These are phyloP conservation scores for Steinernema scapterisci DNA, from an alignment of 2,888 invertebrate species.

Conservation along the genomic window DNA sequence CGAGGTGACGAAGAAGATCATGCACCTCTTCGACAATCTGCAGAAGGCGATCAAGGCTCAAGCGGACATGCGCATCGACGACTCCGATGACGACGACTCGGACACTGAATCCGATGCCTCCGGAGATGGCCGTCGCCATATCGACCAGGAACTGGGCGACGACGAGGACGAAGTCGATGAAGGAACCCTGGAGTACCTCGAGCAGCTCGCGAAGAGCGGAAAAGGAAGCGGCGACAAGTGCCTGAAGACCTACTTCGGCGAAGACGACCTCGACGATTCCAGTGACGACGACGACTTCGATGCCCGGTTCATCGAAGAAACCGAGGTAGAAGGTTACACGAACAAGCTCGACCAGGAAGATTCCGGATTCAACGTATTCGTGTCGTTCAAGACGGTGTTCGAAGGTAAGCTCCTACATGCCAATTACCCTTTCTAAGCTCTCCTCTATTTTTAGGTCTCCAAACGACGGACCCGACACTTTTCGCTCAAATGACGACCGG, in stretches of 20 bases:
- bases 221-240: background rate
- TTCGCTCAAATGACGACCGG: constrained; percentile 18
- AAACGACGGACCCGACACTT: background rate
- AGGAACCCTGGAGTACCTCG: constrained; percentile 45
- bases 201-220: constrained; percentile 34
- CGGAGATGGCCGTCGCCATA: constrained; percentile 38
- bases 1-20: constrained; percentile 15
- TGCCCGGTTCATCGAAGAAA: constrained; percentile 45
- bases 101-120: constrained; percentile 43
- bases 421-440: background rate
- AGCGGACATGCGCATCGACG: constrained; percentile 42
- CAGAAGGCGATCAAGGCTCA: constrained; percentile 46
- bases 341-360: constrained; percentile 45
- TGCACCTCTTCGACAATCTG: constrained; percentile 45
- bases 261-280: constrained; percentile 34
- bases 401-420: constrained; percentile 37
- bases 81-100: constrained; percentile 39
- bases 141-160: constrained; percentile 47
- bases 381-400: constrained; percentile 42
- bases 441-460: background rate
- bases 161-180: constrained; percentile 53
- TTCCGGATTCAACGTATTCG: constrained; percentile 44
- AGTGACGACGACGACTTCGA: constrained; percentile 47
- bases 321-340: constrained; percentile 49
- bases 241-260: constrained; percentile 25